phyloP scores from a whole-genome alignment of 2,888 invertebrate genomes.

The Drosophila mercatorum region DNA sequence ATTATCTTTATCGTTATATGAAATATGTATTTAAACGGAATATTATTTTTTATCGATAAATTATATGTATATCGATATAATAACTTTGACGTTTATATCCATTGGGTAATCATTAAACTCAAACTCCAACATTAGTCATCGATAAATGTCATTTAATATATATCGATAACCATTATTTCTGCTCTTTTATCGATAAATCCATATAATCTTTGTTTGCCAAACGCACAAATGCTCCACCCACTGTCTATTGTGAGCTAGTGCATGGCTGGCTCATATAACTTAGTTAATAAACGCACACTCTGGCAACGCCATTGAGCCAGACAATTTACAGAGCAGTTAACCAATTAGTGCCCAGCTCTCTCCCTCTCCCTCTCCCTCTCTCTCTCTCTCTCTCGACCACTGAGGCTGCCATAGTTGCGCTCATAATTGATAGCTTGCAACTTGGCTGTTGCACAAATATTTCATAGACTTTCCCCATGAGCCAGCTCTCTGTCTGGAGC shows the following conservation, averaged over 20 bases:
- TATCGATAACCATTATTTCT: too few species aligned
- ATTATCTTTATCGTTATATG: too few species aligned
- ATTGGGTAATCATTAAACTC: too few species aligned
- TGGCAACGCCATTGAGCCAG: slow-evolving; percentile 37
- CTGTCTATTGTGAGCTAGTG: neutral
- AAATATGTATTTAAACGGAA: too few species aligned
- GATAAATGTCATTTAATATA: too few species aligned
- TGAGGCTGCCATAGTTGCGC: slow-evolving; percentile 33
- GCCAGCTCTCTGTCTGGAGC: slow-evolving; percentile 1
- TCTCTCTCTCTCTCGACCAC: neutral
- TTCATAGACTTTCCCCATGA: neutral
- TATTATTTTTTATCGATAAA: too few species aligned
- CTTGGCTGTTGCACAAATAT: slow-evolving; percentile 21
- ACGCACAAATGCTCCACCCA: neutral
- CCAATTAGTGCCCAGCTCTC: slow-evolving; percentile 49
- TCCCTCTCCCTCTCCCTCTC: too few species aligned
- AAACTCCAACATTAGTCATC: too few species aligned
- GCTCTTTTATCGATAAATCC: too few species aligned
- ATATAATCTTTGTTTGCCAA: neutral
- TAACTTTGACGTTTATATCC: too few species aligned
- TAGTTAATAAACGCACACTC: slow-evolving; percentile 43
- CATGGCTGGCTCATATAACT: slow-evolving; percentile 11
- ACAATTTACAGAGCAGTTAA: slow-evolving; percentile 69
- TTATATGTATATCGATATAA: too few species aligned
- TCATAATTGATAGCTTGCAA: slow-evolving; percentile 61